Evolutionary conservation across 2,113 vertebrate species (phyloP).

Genomic region (Osmerus eperlanus): DNA sequence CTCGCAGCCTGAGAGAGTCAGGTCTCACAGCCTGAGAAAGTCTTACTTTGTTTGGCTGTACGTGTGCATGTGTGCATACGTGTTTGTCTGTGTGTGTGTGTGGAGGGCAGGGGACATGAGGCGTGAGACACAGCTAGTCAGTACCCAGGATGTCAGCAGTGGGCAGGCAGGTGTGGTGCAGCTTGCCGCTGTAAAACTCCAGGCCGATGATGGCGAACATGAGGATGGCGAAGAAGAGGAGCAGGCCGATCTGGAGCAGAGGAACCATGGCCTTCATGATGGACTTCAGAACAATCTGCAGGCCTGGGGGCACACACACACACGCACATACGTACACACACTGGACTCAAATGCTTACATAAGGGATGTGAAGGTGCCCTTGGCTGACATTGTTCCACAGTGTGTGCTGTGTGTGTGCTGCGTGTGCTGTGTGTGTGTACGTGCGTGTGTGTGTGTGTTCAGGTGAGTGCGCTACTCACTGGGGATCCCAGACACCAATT

Average conservation of each 20-base stretch:
- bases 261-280: slow-evolving; percentile 83
- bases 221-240: slow-evolving; percentile 80
- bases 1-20: too few relatives aligned
- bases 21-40: too few relatives aligned
- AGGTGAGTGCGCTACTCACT: slow-evolving; percentile 76
- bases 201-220: slow-evolving; percentile 81
- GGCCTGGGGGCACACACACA: slow-evolving; percentile 53
- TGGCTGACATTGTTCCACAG: not conserved
- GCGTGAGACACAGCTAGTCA: not conserved
- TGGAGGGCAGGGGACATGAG: not conserved
- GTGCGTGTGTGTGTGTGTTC: not conserved
- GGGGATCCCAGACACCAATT: slow-evolving; percentile 96
- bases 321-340: not conserved
- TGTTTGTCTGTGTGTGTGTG: not conserved
- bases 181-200: slow-evolving; percentile 81
- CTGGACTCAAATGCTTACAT: not conserved
- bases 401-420: not conserved
- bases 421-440: not conserved
- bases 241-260: slow-evolving; percentile 78
- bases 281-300: slow-evolving; percentile 81
- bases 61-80: too few relatives aligned
- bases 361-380: not conserved
- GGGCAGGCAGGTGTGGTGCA: slow-evolving; percentile 76
- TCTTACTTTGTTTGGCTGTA: too few relatives aligned
- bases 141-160: slow-evolving; percentile 63